Conservation (phyloP, 1,140 invertebrate species). For the Cryptotermes secundus region DNA sequence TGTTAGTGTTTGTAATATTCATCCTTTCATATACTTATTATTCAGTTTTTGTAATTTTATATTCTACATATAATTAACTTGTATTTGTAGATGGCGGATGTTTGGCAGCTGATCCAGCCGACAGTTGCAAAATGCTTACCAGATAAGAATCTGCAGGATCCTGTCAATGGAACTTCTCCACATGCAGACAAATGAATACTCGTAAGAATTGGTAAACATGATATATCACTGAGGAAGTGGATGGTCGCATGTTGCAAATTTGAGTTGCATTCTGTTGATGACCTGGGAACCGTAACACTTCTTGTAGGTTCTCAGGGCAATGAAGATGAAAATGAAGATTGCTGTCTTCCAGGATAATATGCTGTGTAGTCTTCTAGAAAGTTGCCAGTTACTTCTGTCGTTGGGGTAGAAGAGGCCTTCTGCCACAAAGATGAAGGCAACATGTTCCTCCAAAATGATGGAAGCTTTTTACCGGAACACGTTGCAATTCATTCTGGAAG, state of each 20-base stretch:
- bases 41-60: background rate
- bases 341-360: no score
- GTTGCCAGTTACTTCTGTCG: no score
- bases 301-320: no score
- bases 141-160: slow-evolving; percentile 44
- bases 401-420: no score
- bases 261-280: background rate
- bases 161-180: background rate
- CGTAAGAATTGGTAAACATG: background rate
- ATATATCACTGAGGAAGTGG: background rate
- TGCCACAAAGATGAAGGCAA: no score
- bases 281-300: background rate
- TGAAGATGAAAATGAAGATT: no score
- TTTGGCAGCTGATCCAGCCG: slow-evolving; percentile 58
- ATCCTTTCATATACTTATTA: background rate
- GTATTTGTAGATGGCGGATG: slow-evolving; percentile 53
- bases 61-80: no score
- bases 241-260: background rate
- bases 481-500: no score
- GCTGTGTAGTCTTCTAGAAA: no score
- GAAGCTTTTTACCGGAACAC: no score
- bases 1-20: no score
- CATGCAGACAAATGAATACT: background rate
- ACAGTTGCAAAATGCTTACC: slow-evolving; percentile 57
- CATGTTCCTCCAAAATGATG: no score